Base-by-base conservation (phyloP, 2,113 vertebrate genomes). In the Crocuta crocuta region DNA sequence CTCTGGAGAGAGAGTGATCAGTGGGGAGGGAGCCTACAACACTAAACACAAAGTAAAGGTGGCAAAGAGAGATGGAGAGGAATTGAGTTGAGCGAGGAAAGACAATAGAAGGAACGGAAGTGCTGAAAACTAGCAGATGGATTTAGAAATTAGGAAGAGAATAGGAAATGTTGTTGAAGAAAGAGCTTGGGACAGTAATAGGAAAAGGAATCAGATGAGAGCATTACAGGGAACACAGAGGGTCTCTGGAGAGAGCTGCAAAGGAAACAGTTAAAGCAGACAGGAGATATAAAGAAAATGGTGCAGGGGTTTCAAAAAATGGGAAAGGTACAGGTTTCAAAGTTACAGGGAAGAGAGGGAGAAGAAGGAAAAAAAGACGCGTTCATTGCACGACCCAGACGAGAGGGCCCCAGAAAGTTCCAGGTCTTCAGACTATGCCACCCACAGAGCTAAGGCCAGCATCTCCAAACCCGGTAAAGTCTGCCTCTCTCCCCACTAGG, bases 61-160 rank as follows among this genome's bases (percentile, higher is more conserved):
- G 63, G 61, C 33, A 86, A 80, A 86, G 10, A 58, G 10, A 63
- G 82, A 91, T 31, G 48, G 31, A 76, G 55, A 96, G 11, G 19
- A 97, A 95, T 0, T 68, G 17, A 95, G 23, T 82, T 90, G n/a
- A 74, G 68, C 4, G 1, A 91, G 91, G 45, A 65, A 89, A 96
- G 10, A 89, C 45, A 50, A 2, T 0, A 65, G 13, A 80, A 91
- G 3, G 9, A 93, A 73, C 55, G 28, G 85, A 94, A 35, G 8
- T 86, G n/a, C 63, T 83, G 24, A 76, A 50, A 95, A 63, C 21
- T 53, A 92, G 73, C 48, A 82, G 16, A 55, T 11, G 15, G 28
- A 84, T 58, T 82, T 65, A 74, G 33, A 73, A 96, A 11, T 89
- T 21, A 53, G 13, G 31, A 88, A 76, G 7, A 89, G 16, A 86